Evolutionary conservation across 1,140 invertebrate species (phyloP).

Genomic region (Drosophila eugracilis): DNA sequence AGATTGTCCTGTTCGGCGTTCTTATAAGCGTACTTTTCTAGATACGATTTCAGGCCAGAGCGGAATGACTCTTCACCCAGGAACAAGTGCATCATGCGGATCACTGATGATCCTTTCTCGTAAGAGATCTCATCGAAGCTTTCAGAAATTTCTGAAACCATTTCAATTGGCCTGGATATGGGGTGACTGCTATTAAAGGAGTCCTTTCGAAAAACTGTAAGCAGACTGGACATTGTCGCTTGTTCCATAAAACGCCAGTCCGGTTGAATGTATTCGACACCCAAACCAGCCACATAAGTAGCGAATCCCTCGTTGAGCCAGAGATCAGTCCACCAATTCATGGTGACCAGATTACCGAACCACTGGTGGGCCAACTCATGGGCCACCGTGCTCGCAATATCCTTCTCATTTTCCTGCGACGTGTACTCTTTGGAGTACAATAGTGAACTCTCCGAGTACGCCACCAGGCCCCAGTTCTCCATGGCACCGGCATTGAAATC

Average conservation of each 20-base stretch:
- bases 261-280: slow-evolving; percentile 86
- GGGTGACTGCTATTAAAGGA: slow-evolving; percentile 87
- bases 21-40: slow-evolving; percentile 87
- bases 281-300: slow-evolving; percentile 88
- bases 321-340: slow-evolving; percentile 93
- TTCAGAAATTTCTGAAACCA: slow-evolving; percentile 91
- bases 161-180: slow-evolving; percentile 87
- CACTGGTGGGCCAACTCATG: slow-evolving; percentile 94
- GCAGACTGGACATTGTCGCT: slow-evolving; percentile 87
- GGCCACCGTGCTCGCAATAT: slow-evolving; percentile 88
- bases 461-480: slow-evolving; percentile 90
- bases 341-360: slow-evolving; percentile 91
- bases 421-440: slow-evolving; percentile 85
- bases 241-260: slow-evolving; percentile 88
- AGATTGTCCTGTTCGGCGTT: slow-evolving; percentile 93
- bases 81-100: slow-evolving; percentile 95
- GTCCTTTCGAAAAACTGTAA: slow-evolving; percentile 86
- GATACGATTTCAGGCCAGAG: slow-evolving; percentile 88
- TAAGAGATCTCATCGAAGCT: slow-evolving; percentile 96
- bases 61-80: slow-evolving; percentile 90
- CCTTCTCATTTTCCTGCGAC: slow-evolving; percentile 86
- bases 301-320: slow-evolving; percentile 96
- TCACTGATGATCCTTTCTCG: slow-evolving; percentile 91
- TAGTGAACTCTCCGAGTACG: slow-evolving; percentile 66
- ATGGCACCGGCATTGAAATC: slow-evolving; percentile 91